phyloP scores from a whole-genome alignment of 2,797 vertebrate species.

The Rhinichthys osculus region DNA sequence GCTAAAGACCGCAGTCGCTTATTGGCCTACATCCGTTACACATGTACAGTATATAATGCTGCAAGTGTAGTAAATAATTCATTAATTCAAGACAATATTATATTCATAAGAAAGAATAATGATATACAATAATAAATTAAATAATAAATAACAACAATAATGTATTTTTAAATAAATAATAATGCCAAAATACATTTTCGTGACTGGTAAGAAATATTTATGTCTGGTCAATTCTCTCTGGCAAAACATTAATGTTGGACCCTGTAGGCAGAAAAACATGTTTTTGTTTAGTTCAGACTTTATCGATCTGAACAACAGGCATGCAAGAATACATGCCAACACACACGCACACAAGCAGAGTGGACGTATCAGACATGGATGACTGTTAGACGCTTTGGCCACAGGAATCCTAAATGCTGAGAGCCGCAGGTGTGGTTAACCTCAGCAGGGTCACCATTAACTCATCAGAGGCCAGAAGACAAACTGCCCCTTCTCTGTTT shows the following conservation, averaged over 20 bases:
- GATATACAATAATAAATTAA: neutral
- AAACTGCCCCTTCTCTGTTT: conserved; percentile 43
- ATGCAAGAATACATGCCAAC: conserved; percentile 45
- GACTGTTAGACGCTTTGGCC: conserved; percentile 21
- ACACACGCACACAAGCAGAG: conserved; percentile 12
- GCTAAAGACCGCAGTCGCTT: too few relatives aligned
- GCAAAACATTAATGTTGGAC: neutral
- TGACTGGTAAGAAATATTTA: neutral
- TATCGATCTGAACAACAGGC: neutral
- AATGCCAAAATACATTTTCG: neutral
- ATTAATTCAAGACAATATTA: neutral
- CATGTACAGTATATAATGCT: neutral
- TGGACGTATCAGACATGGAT: conserved; percentile 49
- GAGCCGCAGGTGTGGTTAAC: conserved; percentile 75
- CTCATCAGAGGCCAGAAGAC: conserved; percentile 28
- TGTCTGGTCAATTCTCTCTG: neutral
- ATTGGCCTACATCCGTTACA: too few relatives aligned
- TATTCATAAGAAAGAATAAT: neutral
- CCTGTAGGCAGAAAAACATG: neutral
- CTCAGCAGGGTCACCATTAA: conserved; percentile 69
- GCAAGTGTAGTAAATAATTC: neutral
- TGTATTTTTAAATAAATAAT: neutral
- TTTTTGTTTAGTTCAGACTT: conserved; percentile 3
- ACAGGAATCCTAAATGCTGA: conserved; percentile 40
- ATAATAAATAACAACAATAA: neutral